Evolutionary conservation across 1,140 invertebrate genomes (phyloP).

Genomic region (Leptonema lineaticorne): DNA sequence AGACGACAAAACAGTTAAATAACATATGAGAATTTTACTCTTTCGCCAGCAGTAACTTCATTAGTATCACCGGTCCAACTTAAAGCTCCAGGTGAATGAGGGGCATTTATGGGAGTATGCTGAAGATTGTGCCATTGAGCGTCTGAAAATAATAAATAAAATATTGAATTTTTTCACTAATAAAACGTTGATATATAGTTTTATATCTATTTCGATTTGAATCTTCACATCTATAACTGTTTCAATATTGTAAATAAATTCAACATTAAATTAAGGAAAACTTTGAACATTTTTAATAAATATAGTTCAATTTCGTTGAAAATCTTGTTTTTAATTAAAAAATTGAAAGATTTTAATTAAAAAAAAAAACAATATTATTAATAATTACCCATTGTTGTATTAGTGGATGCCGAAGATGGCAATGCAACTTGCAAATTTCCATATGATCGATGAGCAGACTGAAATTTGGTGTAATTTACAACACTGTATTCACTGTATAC

Average conservation of each 20-base stretch:
- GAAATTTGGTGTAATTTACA: too few relatives aligned
- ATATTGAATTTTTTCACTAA: too few relatives aligned
- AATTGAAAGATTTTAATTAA: not conserved
- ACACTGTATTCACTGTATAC: too few relatives aligned
- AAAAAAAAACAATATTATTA: not conserved
- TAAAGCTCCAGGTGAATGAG: constrained; percentile 49
- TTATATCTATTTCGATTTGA: not conserved
- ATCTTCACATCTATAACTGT: too few relatives aligned
- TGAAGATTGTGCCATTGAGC: constrained; percentile 32
- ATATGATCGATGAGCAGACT: constrained; percentile 12
- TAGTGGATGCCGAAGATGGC: constrained; percentile 1
- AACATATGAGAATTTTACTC: constrained; percentile 11
- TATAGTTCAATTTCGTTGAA: too few relatives aligned
- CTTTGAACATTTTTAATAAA: too few relatives aligned
- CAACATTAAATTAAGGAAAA: too few relatives aligned
- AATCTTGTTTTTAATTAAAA: too few relatives aligned
- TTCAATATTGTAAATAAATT: too few relatives aligned
- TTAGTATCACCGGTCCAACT: constrained; percentile 33
- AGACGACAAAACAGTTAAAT: not conserved
- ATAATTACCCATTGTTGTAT: constrained; percentile 8
- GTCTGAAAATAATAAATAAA: constrained; percentile 12
- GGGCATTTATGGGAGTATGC: constrained; percentile 37
- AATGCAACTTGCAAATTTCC: constrained; percentile 16
- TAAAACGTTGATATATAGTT: not conserved
- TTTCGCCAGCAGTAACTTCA: constrained; percentile 31